A percentile compares a stretch with the other conserved stretches of the same genome.
phyloP scores from a whole-genome alignment of 1,140 invertebrate genomes.

The Drosophila bifasciata region DNA sequence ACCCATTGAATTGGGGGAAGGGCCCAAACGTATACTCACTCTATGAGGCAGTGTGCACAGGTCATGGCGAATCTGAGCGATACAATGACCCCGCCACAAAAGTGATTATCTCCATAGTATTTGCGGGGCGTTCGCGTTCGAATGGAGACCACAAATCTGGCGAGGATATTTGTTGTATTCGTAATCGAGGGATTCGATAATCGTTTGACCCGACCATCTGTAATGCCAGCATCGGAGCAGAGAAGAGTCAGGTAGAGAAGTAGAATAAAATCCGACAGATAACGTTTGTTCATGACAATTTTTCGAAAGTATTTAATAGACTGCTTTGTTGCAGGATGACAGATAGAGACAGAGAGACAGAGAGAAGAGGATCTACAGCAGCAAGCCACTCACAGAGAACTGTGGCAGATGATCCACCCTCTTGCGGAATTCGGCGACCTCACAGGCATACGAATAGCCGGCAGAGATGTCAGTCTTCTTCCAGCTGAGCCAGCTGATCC shows the following conservation, averaged over 20 bases:
- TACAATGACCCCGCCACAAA: constrained; percentile 46
- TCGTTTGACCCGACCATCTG: constrained; percentile 10
- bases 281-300: too few species aligned
- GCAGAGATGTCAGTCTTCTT: constrained; percentile 84
- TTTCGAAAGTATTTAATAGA: too few species aligned
- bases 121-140: constrained; percentile 23
- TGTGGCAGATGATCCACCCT: constrained; percentile 82
- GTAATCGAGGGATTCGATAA: constrained; percentile 13
- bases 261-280: too few species aligned
- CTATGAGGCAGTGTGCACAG: constrained; percentile 37
- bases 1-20: too few species aligned
- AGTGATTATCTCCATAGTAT: constrained; percentile 61
- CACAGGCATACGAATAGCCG: constrained; percentile 88
- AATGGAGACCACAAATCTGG: constrained; percentile 47
- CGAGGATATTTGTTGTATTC: not conserved
- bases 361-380: too few species aligned
- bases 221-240: too few species aligned
- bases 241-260: too few species aligned
- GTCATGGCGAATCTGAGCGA: constrained; percentile 21
- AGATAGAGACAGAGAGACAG: not conserved
- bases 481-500: constrained; percentile 85
- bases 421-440: constrained; percentile 86
- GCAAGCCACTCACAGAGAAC: constrained; percentile 64
- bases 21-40: constrained; percentile 21
- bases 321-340: too few species aligned